Base-by-base conservation (phyloP, 2,888 invertebrate species). In the Ctenicera cuprea region DNA sequence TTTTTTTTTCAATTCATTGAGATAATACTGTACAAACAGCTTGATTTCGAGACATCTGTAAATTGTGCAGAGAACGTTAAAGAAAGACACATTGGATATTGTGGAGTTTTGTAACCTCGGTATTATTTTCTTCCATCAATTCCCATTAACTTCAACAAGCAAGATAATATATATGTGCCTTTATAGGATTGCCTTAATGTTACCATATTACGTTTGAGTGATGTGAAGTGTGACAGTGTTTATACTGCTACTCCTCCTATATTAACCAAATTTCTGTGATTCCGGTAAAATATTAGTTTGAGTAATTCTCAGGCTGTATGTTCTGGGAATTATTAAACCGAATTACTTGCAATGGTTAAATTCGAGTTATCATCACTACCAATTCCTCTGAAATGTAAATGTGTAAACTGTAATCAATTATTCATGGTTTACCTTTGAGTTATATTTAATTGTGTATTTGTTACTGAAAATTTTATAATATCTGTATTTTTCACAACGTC, bases 231-330 rank as follows among this genome's bases (percentile, higher is more conserved):
- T 30, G 14, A 20, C 20, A 18, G 48, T 48, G 14, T 20, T 18
- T 48, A 48, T 20, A 18, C 16, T 20, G 7, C 14, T 16, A 9
- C n/a, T 16, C 20, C 48, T 16, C 16, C 18, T 9, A 16, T 48
- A 48, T 48, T 48, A 48, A 48, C 48, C 14, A 48, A 48, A 48
- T 48, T 18, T 20, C 48, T 48, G 11, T 18, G 20, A 20, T 48
- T 48, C 14, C 48, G 11, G 9, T 48, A 41, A 41, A 14, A 41
- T 41, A 41, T 14, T 41, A 41, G 5, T 33, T 33, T n/a, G n/a
- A 3, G 14, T 14, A 43, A 14, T 43, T 16, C 43, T 16, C 43
- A 43, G 43, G n/a, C 43, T 14, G 14, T 43, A 9, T n/a, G 7
- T 43, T 43, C 16, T 38, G n/a, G 43, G 43, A 43, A n/a, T 43